phyloP scores from a whole-genome alignment of 2,797 vertebrate species.

The Tapera naevia region DNA sequence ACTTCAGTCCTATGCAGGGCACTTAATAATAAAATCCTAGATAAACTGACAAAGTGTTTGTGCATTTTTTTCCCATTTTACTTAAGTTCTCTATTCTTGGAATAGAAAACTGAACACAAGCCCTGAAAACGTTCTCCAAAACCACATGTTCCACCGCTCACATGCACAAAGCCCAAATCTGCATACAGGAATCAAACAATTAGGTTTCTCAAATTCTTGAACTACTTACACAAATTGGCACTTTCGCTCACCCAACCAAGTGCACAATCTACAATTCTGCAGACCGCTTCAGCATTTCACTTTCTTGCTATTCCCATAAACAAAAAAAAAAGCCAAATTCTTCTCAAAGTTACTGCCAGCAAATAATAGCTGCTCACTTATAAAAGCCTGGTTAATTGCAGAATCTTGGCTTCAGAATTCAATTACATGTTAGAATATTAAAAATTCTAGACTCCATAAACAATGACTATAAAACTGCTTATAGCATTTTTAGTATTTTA shows the following conservation, averaged over 20 bases:
- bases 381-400: conserved; percentile 40
- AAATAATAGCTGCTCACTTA: neutral
- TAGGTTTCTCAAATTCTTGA: neutral
- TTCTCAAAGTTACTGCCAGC: conserved; percentile 4
- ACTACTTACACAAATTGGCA: neutral
- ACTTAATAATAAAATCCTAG: neutral
- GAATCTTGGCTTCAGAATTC: conserved; percentile 50
- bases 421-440: conserved; percentile 51
- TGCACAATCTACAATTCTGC: neutral
- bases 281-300: neutral
- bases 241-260: neutral
- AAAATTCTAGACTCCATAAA: conserved; percentile 58
- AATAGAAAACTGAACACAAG: neutral
- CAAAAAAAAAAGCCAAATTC: neutral
- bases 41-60: neutral
- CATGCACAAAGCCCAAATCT: neutral
- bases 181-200: neutral
- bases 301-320: neutral
- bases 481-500: conserved; percentile 55
- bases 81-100: neutral
- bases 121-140: neutral
- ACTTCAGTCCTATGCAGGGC: neutral
- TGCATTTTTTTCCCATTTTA: neutral
- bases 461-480: conserved; percentile 47
- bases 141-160: neutral